These are phyloP conservation scores for Heliconius ismenius DNA, from an alignment of 2,888 invertebrate genomes.

Conservation along the genomic window DNA sequence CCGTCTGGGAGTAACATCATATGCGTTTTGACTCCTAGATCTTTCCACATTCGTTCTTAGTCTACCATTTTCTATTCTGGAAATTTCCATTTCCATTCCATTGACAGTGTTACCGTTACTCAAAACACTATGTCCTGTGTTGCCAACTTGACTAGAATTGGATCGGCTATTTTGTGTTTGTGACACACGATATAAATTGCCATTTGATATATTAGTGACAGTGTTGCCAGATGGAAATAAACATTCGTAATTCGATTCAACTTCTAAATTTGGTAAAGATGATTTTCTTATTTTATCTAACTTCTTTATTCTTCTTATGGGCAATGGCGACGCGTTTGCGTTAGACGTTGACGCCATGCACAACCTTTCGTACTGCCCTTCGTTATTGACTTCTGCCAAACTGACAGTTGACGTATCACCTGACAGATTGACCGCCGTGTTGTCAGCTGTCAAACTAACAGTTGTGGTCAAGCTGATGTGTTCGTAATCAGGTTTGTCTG, in stretches of 20 bases:
- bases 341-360: constrained; percentile 72
- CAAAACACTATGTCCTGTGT: constrained; percentile 21
- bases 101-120: constrained; percentile 14
- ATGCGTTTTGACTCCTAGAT: constrained; percentile 69
- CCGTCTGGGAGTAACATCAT: constrained; percentile 55
- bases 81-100: constrained; percentile 11
- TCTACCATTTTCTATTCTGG: constrained; percentile 47
- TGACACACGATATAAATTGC: constrained; percentile 41
- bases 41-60: constrained; percentile 62
- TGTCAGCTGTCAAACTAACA: constrained; percentile 52
- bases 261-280: constrained; percentile 68
- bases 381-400: constrained; percentile 36
- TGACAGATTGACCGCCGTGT: constrained; percentile 47
- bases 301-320: constrained; percentile 57
- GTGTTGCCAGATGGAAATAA: constrained; percentile 55
- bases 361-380: constrained; percentile 64
- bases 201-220: constrained; percentile 51
- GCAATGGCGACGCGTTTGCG: constrained; percentile 55
- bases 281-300: constrained; percentile 65
- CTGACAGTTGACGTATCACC: constrained; percentile 60
- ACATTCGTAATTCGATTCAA: constrained; percentile 69
- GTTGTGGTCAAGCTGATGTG: constrained; percentile 74
- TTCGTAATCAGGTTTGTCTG: constrained; percentile 66
- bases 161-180: constrained; percentile 16
- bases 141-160: constrained; percentile 30